phyloP scores from a whole-genome alignment of 1,140 invertebrate species.

The Drosophila persimilis region DNA sequence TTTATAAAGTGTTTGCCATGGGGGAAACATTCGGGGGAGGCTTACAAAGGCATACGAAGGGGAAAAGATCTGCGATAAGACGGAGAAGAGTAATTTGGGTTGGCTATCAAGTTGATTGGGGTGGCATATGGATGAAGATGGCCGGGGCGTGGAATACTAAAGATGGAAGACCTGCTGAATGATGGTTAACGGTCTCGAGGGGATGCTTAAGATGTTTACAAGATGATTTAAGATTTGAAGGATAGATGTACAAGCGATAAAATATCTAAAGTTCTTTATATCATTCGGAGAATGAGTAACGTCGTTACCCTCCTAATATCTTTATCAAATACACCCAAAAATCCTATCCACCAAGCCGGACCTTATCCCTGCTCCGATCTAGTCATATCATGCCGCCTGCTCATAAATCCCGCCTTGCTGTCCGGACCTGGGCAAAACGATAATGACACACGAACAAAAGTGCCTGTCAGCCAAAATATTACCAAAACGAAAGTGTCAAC shows the following conservation, averaged over 20 bases:
- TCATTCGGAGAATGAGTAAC: not conserved
- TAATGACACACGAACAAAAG: slow-evolving; percentile 75
- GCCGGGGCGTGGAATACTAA: slow-evolving; percentile 15
- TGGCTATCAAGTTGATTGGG: slow-evolving; percentile 35
- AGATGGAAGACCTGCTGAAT: not conserved
- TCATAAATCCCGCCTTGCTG: slow-evolving; percentile 51
- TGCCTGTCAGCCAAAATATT: slow-evolving; percentile 63
- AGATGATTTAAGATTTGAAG: slow-evolving; percentile 16
- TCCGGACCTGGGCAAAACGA: slow-evolving; percentile 49
- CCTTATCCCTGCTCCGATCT: slow-evolving; percentile 36
- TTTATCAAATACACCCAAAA: not conserved
- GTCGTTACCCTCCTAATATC: not conserved
- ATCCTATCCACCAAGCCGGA: not conserved
- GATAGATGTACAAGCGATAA: not conserved
- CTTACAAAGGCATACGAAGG: not conserved
- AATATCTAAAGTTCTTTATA: not conserved
- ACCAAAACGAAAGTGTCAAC: slow-evolving; percentile 67
- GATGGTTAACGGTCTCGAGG: slow-evolving; percentile 14
- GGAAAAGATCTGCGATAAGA: slow-evolving; percentile 40
- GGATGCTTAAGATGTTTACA: slow-evolving; percentile 20
- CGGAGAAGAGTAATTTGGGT: slow-evolving; percentile 45
- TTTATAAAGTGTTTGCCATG: slow-evolving; percentile 49
- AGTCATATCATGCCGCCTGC: slow-evolving; percentile 38
- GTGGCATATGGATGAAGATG: slow-evolving; percentile 29
- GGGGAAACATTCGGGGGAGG: slow-evolving; percentile 21